Percentiles rank a stretch among this genome's conserved stretches.
Conservation (phyloP, 2,797 vertebrate genomes). For the Coccyzus lansbergi region DNA sequence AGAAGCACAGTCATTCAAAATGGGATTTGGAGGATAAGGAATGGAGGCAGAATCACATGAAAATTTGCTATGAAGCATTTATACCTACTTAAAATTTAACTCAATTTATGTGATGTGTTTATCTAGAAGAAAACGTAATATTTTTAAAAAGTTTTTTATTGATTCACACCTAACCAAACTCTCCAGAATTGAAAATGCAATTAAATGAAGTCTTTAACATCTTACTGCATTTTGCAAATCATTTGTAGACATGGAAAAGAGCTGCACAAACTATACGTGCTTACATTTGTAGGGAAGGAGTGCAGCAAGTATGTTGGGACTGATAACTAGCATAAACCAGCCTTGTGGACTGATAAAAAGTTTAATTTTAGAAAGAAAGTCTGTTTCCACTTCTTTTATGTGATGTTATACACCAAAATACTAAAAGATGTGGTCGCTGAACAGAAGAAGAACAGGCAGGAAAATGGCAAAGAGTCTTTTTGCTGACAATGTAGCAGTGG, state of each 20-base stretch:
- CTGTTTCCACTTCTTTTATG: neutral
- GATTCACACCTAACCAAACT: neutral
- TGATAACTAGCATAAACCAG: neutral
- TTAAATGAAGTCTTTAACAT: neutral
- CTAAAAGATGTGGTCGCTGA: neutral
- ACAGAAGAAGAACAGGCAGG: neutral
- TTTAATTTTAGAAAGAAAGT: neutral
- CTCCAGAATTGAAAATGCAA: neutral
- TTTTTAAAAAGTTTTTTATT: neutral
- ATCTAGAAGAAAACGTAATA: neutral
- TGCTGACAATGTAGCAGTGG: neutral
- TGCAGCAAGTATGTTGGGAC: neutral
- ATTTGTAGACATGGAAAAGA: neutral
- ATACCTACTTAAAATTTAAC: neutral
- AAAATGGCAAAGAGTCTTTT: neutral
- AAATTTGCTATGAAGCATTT: neutral
- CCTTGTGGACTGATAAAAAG: neutral
- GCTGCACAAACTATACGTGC: neutral
- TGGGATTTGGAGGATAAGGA: neutral
- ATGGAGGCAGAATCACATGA: neutral
- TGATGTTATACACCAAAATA: neutral
- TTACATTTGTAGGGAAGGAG: neutral
- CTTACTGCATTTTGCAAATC: neutral
- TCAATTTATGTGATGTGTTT: neutral
- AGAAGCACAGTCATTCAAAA: neutral